Evolutionary conservation across 2,113 vertebrate species (phyloP), one percentile per base, ranked within the genome.

Genomic region (Ploceus nigricollis): DNA sequence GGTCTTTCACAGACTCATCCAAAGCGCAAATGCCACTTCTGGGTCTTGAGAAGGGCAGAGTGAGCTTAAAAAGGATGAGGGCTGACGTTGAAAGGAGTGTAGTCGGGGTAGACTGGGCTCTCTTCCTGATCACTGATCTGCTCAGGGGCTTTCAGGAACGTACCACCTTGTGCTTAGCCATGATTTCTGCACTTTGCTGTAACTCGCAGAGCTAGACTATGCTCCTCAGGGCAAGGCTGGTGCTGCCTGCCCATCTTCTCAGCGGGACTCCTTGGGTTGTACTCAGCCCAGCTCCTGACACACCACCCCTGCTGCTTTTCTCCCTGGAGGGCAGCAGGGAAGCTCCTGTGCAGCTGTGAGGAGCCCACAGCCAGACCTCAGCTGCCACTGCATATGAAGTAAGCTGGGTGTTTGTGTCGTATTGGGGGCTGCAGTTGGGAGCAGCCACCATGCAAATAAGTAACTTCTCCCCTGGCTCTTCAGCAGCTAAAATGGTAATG

Each of bases 11-110:
- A 68, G 48, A 53, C 71, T 78, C 44, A 66, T 88, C 40, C 3
- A 2, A 81, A 78, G 79, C 76, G 87, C 44, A 92, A 94, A 94
- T 73, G 82, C 82, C 79, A 66, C 45, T 93, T 86, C 64, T 51
- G 37, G n/a, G 86, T 96, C 82, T 87, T 77, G 58, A 87, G 82
- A 93, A 86, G 77, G 82, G 82, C 82, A 81, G 64, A 88, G 75
- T 1, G 1, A 81, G 39, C 33, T 90, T 93, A 60, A 93, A 94
- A 88, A 58, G 14, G 44, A 89, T 86, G 72, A 94, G 91, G 48
- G 65, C 24, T 93, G 94, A 96, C 58, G 22, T 42, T 64, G 37
- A 27, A 60, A 66, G 23, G 51, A 56, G 10, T 1, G 0, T 24
- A 39, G 66, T 7, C 39, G 27, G 18, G 20, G n/a, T 54, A 88